Base-by-base conservation (phyloP, 2,113 vertebrate species). In the Microcebus murinus region DNA sequence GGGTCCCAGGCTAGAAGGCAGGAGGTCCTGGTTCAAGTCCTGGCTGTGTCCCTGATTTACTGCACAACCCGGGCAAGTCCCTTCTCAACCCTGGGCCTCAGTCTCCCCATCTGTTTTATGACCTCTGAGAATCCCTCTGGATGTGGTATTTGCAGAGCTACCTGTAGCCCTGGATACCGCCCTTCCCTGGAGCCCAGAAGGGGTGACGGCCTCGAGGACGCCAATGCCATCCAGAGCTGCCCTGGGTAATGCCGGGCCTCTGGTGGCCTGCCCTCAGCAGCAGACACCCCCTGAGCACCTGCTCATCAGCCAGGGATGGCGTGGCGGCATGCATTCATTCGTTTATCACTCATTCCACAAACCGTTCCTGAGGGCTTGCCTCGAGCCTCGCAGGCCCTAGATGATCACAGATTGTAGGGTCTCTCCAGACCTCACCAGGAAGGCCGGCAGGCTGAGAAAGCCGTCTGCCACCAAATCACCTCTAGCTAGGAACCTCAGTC, bases 301-400 rank as follows among this genome's bases (percentile, higher is more conserved):
- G 39, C 11, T 93, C 71, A 15, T 42, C 25, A 7, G n/a, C 17
- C 34, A 11, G 36, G n/a, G 10, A 12, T 1, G 0, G 34, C 31
- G 7, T 20, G 48, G 39, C 6, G 21, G 45, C 61, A 17, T 1
- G 3, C 4, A 25, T 0, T 31, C 48, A 12, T 13, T 76, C 11
- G 0, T 12, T 18, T 29, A 2, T 15, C 61, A 34, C 3, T 52
- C 29, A 3, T 14, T 67, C 48, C 48, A 29, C 21, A 34, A 21
- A 11, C 8, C 23, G 27, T 2, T 29, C 36, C 74, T 2, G 29
- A 10, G 76, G 14, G 7, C 18, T 25, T 67, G 59, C 57, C 48
- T 12, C 0, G 20, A 29, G 39, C 29, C 0, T 1, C 48, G 2
- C 9, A 6, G 57, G 48, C 4, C 42, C 34, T 17, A 18, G 3